Evolutionary conservation across 2,888 invertebrate genomes (phyloP).

Genomic region (Pristionchus japonicus): DNA sequence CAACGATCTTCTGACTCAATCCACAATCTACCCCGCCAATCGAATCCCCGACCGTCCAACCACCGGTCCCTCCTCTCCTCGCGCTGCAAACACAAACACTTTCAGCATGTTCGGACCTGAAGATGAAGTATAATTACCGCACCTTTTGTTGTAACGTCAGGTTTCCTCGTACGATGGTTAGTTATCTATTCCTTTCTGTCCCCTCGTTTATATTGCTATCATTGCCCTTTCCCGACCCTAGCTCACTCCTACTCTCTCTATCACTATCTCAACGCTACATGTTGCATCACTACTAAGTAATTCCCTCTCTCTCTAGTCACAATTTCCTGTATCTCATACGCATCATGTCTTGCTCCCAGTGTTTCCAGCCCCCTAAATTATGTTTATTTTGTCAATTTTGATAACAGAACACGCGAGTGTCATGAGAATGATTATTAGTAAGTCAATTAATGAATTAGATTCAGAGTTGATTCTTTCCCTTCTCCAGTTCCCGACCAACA

Average conservation of each 20-base stretch:
- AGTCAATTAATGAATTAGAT: background rate
- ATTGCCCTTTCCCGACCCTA: background rate
- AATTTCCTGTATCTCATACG: slow-evolving; percentile 32
- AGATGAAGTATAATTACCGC: slow-evolving; percentile 53
- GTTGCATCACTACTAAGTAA: background rate
- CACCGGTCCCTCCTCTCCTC: slow-evolving; percentile 6
- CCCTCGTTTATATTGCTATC: background rate
- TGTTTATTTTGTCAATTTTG: background rate
- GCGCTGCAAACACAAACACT: slow-evolving; percentile 18
- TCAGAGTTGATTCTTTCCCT: background rate
- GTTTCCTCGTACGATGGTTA: background rate
- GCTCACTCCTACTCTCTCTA: slow-evolving; percentile 23
- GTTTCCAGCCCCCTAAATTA: background rate
- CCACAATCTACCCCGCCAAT: slow-evolving; percentile 21
- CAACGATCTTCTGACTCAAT: slow-evolving; percentile 41
- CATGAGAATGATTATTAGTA: background rate
- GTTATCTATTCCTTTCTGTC: background rate
- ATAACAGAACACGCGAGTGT: background rate
- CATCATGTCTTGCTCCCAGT: slow-evolving; percentile 13
- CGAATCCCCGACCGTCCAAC: background rate
- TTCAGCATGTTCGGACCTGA: slow-evolving; percentile 58
- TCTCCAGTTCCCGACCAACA: background rate
- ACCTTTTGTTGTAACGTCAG: background rate
- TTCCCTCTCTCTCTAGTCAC: background rate
- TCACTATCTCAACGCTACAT: slow-evolving; percentile 34